Evolutionary conservation across 2,797 vertebrate species (phyloP).

Genomic region (Notolabrus celidotus): DNA sequence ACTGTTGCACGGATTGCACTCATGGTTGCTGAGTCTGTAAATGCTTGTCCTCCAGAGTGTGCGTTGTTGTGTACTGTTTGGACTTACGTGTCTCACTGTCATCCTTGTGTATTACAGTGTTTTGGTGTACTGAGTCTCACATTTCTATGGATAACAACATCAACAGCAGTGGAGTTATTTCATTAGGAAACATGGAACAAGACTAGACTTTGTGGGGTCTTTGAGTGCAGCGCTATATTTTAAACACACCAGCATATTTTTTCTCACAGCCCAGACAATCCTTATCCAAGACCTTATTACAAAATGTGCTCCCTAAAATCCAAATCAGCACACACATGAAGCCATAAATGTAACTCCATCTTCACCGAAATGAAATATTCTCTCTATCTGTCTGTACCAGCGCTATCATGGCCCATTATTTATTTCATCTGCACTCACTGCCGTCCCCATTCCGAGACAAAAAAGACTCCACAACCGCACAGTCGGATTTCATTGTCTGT

Average conservation of each 20-base stretch:
- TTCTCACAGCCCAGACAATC: constrained; percentile 10
- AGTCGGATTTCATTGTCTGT: constrained; percentile 6
- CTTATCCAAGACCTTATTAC: constrained; percentile 16
- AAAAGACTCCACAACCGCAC: not conserved
- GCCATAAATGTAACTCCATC: constrained; percentile 17
- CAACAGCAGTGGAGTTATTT: constrained; percentile 35
- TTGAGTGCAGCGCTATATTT: constrained; percentile 25
- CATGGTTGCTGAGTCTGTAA: constrained; percentile 41
- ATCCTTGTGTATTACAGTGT: constrained; percentile 7
- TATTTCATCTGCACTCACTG: constrained; percentile 21
- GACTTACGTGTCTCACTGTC: constrained; percentile 46
- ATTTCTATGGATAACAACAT: constrained; percentile 42
- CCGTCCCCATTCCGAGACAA: not conserved
- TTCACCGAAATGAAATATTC: not conserved
- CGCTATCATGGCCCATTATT: constrained; percentile 7
- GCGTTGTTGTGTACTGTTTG: constrained; percentile 27
- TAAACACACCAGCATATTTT: constrained; percentile 18
- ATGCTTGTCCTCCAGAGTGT: constrained; percentile 15
- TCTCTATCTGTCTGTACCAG: constrained; percentile 8
- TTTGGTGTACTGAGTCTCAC: constrained; percentile 10
- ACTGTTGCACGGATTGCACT: constrained; percentile 29
- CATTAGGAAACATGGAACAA: constrained; percentile 5
- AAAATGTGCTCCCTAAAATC: constrained; percentile 12
- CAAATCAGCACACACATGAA: constrained; percentile 10
- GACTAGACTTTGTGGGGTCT: constrained; percentile 13